Percentiles rank a stretch among this genome's conserved stretches.
These are phyloP conservation scores for Tympanuchus pallidicinctus DNA, from an alignment of 2,113 vertebrate genomes.

Conservation along the genomic window DNA sequence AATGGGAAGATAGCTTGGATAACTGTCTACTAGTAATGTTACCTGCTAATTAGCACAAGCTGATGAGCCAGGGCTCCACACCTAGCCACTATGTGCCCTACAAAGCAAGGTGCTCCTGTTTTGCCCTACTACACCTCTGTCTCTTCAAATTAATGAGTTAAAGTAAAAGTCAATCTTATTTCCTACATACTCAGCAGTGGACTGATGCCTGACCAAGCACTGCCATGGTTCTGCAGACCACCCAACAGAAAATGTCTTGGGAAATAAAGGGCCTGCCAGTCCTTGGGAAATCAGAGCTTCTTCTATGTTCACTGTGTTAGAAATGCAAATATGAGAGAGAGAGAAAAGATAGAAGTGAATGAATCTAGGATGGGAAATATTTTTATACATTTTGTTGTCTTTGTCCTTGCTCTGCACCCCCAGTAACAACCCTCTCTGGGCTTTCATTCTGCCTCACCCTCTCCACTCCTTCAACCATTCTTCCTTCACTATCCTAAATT, in stretches of 20 bases:
- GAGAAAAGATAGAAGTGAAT: not conserved
- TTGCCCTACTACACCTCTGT: not conserved
- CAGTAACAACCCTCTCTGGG: accelerated
- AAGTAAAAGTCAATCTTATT: not conserved
- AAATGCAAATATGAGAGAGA: not conserved
- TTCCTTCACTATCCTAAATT: not conserved
- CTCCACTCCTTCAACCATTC: accelerated
- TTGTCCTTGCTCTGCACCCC: not conserved
- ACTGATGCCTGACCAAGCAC: not conserved
- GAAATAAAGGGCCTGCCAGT: not conserved
- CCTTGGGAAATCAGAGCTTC: not conserved
- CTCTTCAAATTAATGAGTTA: not conserved
- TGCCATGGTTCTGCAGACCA: not conserved
- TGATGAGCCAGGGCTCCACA: not conserved
- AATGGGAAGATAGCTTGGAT: not conserved
- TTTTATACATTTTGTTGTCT: not conserved
- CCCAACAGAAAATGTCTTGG: not conserved
- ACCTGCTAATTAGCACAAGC: not conserved
- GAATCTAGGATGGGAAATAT: not conserved
- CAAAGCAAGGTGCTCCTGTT: not conserved
- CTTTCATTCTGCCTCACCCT: not conserved
- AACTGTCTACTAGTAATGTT: not conserved
- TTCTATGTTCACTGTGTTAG: not conserved
- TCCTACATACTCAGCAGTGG: not conserved
- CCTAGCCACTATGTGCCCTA: not conserved